Conservation (phyloP, 2,888 invertebrate species). For the Eurois occulta region DNA sequence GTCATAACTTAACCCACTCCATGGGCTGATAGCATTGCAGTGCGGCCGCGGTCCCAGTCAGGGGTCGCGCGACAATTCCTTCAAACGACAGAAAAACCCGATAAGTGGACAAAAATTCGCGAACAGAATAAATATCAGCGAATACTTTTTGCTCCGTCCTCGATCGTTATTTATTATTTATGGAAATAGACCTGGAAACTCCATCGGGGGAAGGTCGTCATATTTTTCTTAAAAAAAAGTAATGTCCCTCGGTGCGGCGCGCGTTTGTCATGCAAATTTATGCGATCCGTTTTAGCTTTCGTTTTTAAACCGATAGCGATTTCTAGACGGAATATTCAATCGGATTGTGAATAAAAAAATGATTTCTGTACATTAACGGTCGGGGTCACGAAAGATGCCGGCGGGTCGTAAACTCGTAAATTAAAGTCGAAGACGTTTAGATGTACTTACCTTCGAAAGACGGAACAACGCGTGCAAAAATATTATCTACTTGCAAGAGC, state of each 20-base stretch:
- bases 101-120: conserved; percentile 88
- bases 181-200: conserved; percentile 89
- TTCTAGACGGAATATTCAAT: conserved; percentile 87
- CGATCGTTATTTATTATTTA: conserved; percentile 90
- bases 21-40: conserved; percentile 11
- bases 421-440: conserved; percentile 59
- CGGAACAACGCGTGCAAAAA: background rate
- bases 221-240: conserved; percentile 89
- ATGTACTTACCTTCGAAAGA: background rate
- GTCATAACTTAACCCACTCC: background rate
- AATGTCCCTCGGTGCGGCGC: conserved; percentile 83
- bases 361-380: conserved; percentile 77
- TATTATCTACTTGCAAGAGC: background rate
- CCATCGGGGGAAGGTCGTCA: conserved; percentile 87
- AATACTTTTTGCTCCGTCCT: conserved; percentile 86
- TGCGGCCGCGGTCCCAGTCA: background rate
- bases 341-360: conserved; percentile 80
- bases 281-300: conserved; percentile 87
- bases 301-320: conserved; percentile 87
- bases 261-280: conserved; percentile 89
- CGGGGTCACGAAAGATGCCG: conserved; percentile 77
- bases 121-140: conserved; percentile 86
- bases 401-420: conserved; percentile 71
- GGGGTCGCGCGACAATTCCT: conserved; percentile 61
- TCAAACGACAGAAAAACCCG: conserved; percentile 74